phyloP scores from a whole-genome alignment of 2,113 vertebrate genomes.

The Hiodon alosoides region DNA sequence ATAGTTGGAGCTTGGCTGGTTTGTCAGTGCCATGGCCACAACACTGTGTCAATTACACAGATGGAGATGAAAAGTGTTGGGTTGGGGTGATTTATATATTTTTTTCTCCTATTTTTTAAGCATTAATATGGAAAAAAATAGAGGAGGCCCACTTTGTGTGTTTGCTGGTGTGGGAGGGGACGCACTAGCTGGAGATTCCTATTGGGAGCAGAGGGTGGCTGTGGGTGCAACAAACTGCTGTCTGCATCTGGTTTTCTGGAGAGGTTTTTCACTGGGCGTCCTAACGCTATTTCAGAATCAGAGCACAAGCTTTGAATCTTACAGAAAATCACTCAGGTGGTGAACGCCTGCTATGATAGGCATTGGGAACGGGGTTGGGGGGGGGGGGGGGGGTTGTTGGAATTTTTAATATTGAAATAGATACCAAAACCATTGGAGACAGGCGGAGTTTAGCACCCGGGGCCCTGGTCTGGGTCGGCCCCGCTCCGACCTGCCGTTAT shows the following conservation, averaged over 20 bases:
- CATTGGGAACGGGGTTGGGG: constrained; percentile 8
- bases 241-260: constrained; percentile 9
- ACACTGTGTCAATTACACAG: too few relatives aligned
- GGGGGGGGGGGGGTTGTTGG: constrained; percentile 67
- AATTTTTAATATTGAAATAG: too few relatives aligned
- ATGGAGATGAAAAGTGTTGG: not conserved
- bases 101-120: not conserved
- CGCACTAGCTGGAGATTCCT: too few relatives aligned
- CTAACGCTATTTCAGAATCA: constrained; percentile 20
- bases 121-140: not conserved
- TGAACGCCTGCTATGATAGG: constrained; percentile 70
- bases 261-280: constrained; percentile 1
- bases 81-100: constrained; percentile 12
- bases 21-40: too few relatives aligned
- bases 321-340: constrained; percentile 66
- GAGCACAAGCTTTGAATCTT: constrained; percentile 12
- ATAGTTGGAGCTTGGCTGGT: too few relatives aligned
- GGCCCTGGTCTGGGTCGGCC: constrained; percentile 90
- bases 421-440: constrained; percentile 82
- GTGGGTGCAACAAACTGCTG: not conserved
- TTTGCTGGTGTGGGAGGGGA: too few relatives aligned
- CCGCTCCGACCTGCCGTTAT: constrained; percentile 93
- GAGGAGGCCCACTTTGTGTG: not conserved
- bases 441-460: constrained; percentile 92
- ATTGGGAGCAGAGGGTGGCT: not conserved